Base-by-base conservation (phyloP, 2,797 vertebrate species). In the Pseudopleuronectes americanus region DNA sequence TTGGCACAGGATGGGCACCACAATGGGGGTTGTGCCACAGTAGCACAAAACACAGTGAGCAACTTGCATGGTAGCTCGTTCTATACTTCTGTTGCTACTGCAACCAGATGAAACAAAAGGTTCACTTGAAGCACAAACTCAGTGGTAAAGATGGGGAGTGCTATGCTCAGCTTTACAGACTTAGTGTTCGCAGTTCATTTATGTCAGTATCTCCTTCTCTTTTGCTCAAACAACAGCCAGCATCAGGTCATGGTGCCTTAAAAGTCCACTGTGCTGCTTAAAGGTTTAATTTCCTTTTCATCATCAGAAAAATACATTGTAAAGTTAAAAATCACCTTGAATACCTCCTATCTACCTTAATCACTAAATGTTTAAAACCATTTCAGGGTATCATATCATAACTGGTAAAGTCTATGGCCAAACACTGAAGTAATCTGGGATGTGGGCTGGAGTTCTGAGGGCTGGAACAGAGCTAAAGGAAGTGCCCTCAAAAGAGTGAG, bases 1-100 rank as follows among this genome's bases (percentile, higher is more conserved):
- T n/a, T 64, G 67, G 71, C 63, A 71, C 61, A 71, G 1, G 26
- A 41, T 21, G 45, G 58, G 55, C 62, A 71, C 87, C 81, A 58
- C 79, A 80, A 38, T 70, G 31, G 62, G 53, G 57, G 23, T 65
- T 60, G 45, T 61, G 36, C 59, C 66, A 56, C 64, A 64, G 57
- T 9, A 38, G 33, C 41, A 51, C 43, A 58, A 53, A 59, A 78
- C 47, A 49, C 64, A 65, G 47, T 3, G 43, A 69, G 58, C 1
- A 1, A 48, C 12, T 47, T 54, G 26, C 56, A 53, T 8, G 36
- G 48, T 14, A 53, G 51, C n/a, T 63, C 28, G 28, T 68, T 68
- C 69, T 21, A 8, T 23, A 54, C 12, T 9, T 68, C 36, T 41
- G 22, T 33, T 36, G 69, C 21, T 57, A 17, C 16, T 53, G 24